phyloP scores from a whole-genome alignment of 2,888 invertebrate genomes.

The Steinernema carpocapsae region DNA sequence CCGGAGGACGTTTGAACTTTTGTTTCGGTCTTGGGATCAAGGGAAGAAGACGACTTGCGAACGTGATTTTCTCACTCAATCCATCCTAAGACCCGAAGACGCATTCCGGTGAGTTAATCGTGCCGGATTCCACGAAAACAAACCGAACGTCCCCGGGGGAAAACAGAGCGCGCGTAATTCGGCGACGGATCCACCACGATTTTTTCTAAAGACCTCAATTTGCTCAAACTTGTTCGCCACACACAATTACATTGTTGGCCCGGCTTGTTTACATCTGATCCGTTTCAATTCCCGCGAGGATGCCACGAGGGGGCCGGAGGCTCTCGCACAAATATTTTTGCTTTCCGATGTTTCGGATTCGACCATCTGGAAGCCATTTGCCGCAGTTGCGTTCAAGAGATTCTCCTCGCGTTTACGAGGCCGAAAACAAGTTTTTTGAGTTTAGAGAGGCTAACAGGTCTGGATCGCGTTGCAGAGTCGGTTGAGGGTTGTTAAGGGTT shows the following conservation, averaged over 20 bases:
- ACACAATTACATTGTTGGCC: conserved; percentile 20
- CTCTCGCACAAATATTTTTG: background rate
- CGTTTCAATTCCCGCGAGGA: conserved; percentile 13
- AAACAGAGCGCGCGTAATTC: background rate
- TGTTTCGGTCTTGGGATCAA: too few species aligned
- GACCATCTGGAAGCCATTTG: background rate
- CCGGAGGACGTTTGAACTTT: too few species aligned
- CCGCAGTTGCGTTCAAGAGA: background rate
- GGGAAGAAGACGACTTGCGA: too few species aligned
- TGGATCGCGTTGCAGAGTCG: background rate
- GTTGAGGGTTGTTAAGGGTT: too few species aligned
- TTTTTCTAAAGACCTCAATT: background rate
- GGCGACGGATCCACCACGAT: conserved; percentile 1
- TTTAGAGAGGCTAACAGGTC: too few species aligned
- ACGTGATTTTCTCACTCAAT: too few species aligned
- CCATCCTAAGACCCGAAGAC: too few species aligned
- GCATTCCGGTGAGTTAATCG: too few species aligned
- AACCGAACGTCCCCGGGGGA: background rate
- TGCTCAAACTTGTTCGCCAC: conserved; percentile 12
- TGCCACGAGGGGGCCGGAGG: background rate
- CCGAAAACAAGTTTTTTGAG: too few species aligned
- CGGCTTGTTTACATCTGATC: conserved; percentile 28
- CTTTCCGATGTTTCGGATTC: background rate
- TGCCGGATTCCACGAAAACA: too few species aligned
- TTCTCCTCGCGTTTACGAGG: background rate